Evolutionary conservation across 2,888 invertebrate species (phyloP).

Genomic region (Epistrophella euchroma): DNA sequence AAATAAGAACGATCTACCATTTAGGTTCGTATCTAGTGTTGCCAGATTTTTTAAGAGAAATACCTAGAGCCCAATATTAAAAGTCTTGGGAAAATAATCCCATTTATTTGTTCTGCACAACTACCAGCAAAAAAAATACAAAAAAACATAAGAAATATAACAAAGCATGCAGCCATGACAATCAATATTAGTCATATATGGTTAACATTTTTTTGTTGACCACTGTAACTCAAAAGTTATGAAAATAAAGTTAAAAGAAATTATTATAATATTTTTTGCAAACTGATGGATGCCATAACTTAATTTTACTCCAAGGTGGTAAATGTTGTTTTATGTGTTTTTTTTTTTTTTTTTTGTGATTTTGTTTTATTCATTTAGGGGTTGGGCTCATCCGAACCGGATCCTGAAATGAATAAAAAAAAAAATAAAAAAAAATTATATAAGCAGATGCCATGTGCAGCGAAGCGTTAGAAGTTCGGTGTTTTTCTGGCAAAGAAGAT

Average conservation of each 20-base stretch:
- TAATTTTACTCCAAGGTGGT: conserved; percentile 40
- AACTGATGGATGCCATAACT: conserved; percentile 20
- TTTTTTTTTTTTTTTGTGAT: conserved; percentile 12
- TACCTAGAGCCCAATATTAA: too few species aligned
- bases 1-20: too few species aligned
- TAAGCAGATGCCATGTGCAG: conserved; percentile 62
- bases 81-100: too few species aligned
- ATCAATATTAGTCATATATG: too few species aligned
- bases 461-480: conserved; percentile 69
- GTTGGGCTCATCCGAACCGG: conserved; percentile 69
- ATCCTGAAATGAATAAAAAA: conserved; percentile 63
- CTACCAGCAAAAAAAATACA: too few species aligned
- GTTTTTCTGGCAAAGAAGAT: conserved; percentile 64
- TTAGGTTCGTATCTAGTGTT: too few species aligned
- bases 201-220: not conserved
- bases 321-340: conserved; percentile 29
- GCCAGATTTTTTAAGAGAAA: too few species aligned
- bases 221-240: conserved; percentile 24
- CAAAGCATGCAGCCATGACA: too few species aligned
- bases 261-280: conserved; percentile 49
- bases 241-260: conserved; percentile 42
- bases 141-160: too few species aligned
- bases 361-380: conserved; percentile 60
- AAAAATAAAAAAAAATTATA: too few species aligned
- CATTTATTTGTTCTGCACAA: too few species aligned